Base-by-base conservation (phyloP, 2,888 invertebrate species). In the Cataglyphis albicans region DNA sequence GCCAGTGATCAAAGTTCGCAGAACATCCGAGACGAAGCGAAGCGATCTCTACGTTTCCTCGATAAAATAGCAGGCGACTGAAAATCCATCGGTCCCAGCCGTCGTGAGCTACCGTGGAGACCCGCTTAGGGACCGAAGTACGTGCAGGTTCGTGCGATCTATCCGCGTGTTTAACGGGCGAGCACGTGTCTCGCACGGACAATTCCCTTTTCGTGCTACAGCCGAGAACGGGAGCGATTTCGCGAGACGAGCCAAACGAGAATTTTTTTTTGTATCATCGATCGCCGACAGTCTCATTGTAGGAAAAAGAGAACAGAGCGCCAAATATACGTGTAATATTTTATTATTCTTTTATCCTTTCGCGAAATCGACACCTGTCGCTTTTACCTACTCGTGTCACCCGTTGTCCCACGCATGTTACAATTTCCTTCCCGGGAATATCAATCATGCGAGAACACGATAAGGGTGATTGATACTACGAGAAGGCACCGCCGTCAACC, bases 1-100 rank as follows among this genome's bases (percentile, higher is more conserved):
- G 29, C 41, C 35, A 57, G 3, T 72, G 68, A 86, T 86, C 83
- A 63, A 86, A 86, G 83, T 83, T 83, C 61, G 25, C 21, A 55
- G 80, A 85, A 85, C 68, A 76, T 52, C 32, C 55, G 44, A 44
- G 25, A 32, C 63, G 10, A 29, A 57, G 61, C 48, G 67, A 65
- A 63, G 35, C 35, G 35, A 6, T 35, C 35, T 35, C 38, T 74
- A 67, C 73, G 64, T 78, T 73, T 67, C 73, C 73, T 78, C 85
- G 61, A 32, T 74, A 63, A 82, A 86, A 73, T 74, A 57, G 44
- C 72, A 29, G 61, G 55, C 83, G 64, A 52, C 82, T 67, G 18
- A 74, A 85, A 82, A 82, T 21, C 48, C 76, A 44, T 15, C 44
- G 4, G 78, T 70, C 82, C 78, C 64, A 52, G 57, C 68, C 78